These are phyloP conservation scores for Salticus scenicus DNA, from an alignment of 2,888 invertebrate genomes.

Conservation along the genomic window DNA sequence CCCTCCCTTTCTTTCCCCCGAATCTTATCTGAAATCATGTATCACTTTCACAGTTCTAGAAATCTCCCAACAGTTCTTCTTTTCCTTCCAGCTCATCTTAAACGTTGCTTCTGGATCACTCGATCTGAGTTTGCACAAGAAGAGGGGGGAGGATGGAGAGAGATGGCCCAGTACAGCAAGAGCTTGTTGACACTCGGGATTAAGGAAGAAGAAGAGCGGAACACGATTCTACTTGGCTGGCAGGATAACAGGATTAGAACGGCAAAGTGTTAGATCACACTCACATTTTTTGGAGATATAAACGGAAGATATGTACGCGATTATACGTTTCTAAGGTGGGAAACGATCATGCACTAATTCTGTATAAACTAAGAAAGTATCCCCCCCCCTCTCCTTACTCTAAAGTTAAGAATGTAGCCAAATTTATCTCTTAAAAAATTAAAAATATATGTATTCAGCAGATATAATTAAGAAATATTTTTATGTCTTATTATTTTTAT, in stretches of 20 bases:
- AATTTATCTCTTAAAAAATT: too few species aligned
- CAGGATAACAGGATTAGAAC: constrained; percentile 56
- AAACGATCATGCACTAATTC: too few species aligned
- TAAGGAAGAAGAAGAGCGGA: constrained; percentile 62
- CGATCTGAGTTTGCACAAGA: constrained; percentile 26
- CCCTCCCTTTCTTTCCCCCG: too few species aligned
- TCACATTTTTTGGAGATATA: not conserved
- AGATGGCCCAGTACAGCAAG: constrained; percentile 15
- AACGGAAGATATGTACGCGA: not conserved
- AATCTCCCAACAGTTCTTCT: constrained; percentile 36
- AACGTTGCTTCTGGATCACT: constrained; percentile 56
- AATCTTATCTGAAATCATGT: not conserved
- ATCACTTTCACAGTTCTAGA: constrained; percentile 20
- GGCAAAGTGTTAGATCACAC: constrained; percentile 8
- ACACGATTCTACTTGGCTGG: constrained; percentile 61
- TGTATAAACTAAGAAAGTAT: too few species aligned
- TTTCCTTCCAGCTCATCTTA: constrained; percentile 31
- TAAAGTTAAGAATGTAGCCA: too few species aligned
- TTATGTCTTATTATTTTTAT: too few species aligned
- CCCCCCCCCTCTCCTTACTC: too few species aligned
- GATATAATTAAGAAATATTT: too few species aligned
- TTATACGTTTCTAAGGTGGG: not conserved
- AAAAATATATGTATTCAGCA: too few species aligned
- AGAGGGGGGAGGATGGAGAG: constrained; percentile 16
- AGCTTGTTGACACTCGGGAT: constrained; percentile 68